These are phyloP conservation scores for Ecdyonurus torrentis DNA, from an alignment of 2,888 invertebrate genomes.

Conservation along the genomic window DNA sequence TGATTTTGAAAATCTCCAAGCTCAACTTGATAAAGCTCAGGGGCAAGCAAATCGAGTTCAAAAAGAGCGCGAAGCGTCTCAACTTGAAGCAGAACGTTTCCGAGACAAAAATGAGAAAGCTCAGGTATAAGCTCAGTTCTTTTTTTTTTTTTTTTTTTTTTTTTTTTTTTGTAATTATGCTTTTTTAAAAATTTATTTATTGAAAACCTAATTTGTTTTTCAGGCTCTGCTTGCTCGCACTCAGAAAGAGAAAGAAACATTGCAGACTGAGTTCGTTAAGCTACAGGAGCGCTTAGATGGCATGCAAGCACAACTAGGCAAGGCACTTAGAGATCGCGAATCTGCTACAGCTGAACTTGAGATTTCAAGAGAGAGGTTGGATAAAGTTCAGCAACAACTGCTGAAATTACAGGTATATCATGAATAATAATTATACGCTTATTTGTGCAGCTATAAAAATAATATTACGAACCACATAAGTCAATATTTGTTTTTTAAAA, in stretches of 20 bases:
- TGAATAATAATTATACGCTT: too few species aligned
- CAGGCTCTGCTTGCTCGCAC: slow-evolving; percentile 58
- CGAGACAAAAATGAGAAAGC: slow-evolving; percentile 79
- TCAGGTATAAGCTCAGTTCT: slow-evolving; percentile 51
- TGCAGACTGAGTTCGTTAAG: slow-evolving; percentile 64
- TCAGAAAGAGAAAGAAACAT: slow-evolving; percentile 75
- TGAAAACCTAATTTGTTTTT: slow-evolving; percentile 9
- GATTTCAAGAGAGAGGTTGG: slow-evolving; percentile 72
- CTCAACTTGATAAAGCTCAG: slow-evolving; percentile 78
- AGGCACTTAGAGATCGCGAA: slow-evolving; percentile 71
- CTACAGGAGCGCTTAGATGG: slow-evolving; percentile 68
- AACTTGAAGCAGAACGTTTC: slow-evolving; percentile 68
- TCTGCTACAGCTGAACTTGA: slow-evolving; percentile 72
- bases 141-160: too few species aligned
- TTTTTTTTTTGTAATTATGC: too few species aligned
- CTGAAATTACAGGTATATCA: slow-evolving; percentile 61
- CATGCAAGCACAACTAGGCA: slow-evolving; percentile 61
- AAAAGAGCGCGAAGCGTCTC: slow-evolving; percentile 75
- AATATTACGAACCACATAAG: too few species aligned
- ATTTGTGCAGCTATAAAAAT: too few species aligned
- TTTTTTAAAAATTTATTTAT: background rate
- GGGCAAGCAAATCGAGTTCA: slow-evolving; percentile 74
- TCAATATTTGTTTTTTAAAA: too few species aligned
- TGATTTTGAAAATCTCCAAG: slow-evolving; percentile 79
- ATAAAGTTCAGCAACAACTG: slow-evolving; percentile 67